Percentiles rank a stretch among this genome's conserved stretches.
Evolutionary conservation across 2,888 invertebrate genomes (phyloP).

Genomic region (Parnassius mnemosyne): DNA sequence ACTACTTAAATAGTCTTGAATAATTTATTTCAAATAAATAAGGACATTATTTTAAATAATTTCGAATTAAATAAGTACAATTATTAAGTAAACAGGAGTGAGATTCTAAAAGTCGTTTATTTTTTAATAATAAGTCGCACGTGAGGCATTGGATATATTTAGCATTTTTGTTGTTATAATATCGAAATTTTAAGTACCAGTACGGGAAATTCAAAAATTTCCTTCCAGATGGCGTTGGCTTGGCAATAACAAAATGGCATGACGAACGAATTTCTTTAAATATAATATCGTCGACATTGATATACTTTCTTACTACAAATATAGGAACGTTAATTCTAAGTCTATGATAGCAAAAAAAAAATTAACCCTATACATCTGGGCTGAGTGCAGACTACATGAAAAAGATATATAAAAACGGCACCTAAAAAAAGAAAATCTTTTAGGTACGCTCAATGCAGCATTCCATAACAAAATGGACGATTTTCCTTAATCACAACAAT

Average conservation of each 20-base stretch:
- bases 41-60: constrained; percentile 30
- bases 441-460: constrained; percentile 24
- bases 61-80: constrained; percentile 33
- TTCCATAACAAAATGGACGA: neutral
- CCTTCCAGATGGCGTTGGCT: too few relatives aligned
- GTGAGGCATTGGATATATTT: neutral
- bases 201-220: too few relatives aligned
- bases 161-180: too few relatives aligned
- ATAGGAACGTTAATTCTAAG: constrained; percentile 69
- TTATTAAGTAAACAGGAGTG: constrained; percentile 39
- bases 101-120: constrained; percentile 29
- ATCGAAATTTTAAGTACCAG: too few relatives aligned
- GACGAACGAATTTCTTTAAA: constrained; percentile 18
- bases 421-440: constrained; percentile 31
- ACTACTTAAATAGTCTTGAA: constrained; percentile 12
- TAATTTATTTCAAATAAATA: constrained; percentile 37
- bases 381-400: constrained; percentile 1
- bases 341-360: constrained; percentile 28
- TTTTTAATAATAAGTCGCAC: neutral
- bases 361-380: constrained; percentile 19
- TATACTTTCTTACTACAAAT: constrained; percentile 46
- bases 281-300: constrained; percentile 17
- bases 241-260: constrained; percentile 27
- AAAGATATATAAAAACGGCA: constrained; percentile 27
- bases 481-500: neutral